Evolutionary conservation across 2,113 vertebrate genomes (phyloP).

Genomic region (Ellobius talpinus): DNA sequence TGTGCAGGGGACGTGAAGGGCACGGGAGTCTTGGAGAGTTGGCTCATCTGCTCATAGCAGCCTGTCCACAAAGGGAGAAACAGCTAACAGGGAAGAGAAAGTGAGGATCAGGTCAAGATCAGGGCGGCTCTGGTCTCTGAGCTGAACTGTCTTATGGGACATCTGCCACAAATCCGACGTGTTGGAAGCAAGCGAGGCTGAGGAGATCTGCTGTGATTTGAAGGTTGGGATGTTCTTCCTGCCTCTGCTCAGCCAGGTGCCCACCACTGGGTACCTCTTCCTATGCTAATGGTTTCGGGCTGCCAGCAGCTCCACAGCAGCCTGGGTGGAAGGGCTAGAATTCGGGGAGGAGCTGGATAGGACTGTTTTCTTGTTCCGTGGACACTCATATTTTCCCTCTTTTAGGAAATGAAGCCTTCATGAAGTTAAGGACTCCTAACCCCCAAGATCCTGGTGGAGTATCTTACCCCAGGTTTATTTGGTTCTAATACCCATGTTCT

Average conservation of each 20-base stretch:
- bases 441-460: background rate
- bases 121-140: slow-evolving; percentile 34
- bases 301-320: background rate
- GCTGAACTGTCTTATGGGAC: background rate
- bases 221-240: background rate
- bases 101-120: background rate
- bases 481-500: background rate
- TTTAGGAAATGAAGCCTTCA: background rate
- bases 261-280: background rate
- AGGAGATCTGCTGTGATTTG: background rate
- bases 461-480: background rate
- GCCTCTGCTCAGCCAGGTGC: background rate
- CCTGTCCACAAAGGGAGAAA: background rate
- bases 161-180: background rate
- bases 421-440: background rate
- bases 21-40: background rate
- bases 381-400: background rate
- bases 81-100: slow-evolving; percentile 12
- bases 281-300: background rate
- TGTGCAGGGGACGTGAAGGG: background rate
- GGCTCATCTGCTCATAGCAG: background rate
- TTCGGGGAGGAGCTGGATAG: background rate
- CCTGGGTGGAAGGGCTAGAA: too few species aligned
- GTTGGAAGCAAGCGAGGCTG: background rate
- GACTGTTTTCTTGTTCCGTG: background rate